Percentiles rank a stretch among this genome's conserved stretches.
These are phyloP conservation scores for Percina caprodes DNA, from an alignment of 2,113 vertebrate genomes.

Conservation along the genomic window DNA sequence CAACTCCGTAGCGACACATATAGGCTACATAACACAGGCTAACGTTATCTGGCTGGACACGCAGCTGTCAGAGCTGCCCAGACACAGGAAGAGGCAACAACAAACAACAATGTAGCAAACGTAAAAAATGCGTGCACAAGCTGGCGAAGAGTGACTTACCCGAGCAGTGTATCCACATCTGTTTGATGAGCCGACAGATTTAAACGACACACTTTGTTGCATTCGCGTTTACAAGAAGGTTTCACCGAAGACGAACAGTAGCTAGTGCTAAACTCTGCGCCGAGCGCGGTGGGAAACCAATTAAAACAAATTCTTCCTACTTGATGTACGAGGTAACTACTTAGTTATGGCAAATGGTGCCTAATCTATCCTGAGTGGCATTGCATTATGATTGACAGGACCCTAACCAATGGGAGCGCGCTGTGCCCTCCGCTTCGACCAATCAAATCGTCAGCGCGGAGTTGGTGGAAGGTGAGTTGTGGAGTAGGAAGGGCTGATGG, in stretches of 20 bases:
- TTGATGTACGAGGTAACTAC: conserved; percentile 81
- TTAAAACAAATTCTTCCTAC: conserved; percentile 64
- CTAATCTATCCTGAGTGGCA: conserved; percentile 82
- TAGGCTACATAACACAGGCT: no score
- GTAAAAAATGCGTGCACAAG: conserved; percentile 56
- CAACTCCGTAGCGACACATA: conserved; percentile 39
- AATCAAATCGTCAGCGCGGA: conserved; percentile 66
- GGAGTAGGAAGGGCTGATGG: conserved; percentile 74
- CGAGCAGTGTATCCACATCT: conserved; percentile 82
- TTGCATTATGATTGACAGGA: conserved; percentile 69
- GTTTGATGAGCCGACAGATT: conserved; percentile 64
- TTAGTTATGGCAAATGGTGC: conserved; percentile 85
- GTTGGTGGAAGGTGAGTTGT: conserved; percentile 64
- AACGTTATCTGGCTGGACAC: conserved; percentile 12
- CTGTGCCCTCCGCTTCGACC: conserved; percentile 35
- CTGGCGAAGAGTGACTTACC: conserved; percentile 82
- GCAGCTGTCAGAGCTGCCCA: conserved; percentile 42
- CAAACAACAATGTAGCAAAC: conserved; percentile 35
- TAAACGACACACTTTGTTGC: conserved; percentile 52
- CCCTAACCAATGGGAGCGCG: conserved; percentile 69
- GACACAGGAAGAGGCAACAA: conserved; percentile 21
- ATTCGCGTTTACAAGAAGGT: conserved; percentile 26
- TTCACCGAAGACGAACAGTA: background rate
- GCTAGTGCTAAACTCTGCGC: conserved; percentile 32
- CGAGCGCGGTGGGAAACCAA: conserved; percentile 54